A percentile compares a stretch with the other conserved stretches of the same genome.
Evolutionary conservation across 2,888 invertebrate species (phyloP).

Genomic region (Agriopis aurantiaria): DNA sequence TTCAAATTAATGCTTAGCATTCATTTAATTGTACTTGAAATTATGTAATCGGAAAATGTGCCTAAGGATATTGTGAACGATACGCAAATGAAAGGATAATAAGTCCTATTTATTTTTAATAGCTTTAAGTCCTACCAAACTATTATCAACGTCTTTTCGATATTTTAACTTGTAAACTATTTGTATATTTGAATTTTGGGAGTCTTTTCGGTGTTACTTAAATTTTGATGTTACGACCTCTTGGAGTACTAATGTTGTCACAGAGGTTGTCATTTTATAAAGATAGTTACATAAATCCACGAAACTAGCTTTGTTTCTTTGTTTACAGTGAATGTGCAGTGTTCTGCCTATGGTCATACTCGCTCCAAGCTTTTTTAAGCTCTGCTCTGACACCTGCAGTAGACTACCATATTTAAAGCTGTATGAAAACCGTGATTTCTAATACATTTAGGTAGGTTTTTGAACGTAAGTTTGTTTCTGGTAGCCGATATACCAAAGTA

Average conservation of each 20-base stretch:
- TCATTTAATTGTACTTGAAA: slow-evolving; percentile 11
- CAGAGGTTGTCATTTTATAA: slow-evolving; percentile 39
- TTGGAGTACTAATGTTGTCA: slow-evolving; percentile 17
- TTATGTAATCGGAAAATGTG: slow-evolving; percentile 64
- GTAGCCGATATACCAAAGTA: too few species aligned
- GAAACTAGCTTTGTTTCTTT: not conserved
- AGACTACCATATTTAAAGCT: too few species aligned
- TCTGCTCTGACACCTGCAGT: too few species aligned
- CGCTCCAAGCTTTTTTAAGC: too few species aligned
- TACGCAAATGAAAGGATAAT: slow-evolving; percentile 20
- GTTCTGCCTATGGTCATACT: too few species aligned
- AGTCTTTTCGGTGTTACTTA: slow-evolving; percentile 45
- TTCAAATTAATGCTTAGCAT: slow-evolving; percentile 4
- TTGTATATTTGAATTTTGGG: slow-evolving; percentile 45
- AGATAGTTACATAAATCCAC: not conserved
- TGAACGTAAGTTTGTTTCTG: too few species aligned
- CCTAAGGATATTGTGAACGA: slow-evolving; percentile 61
- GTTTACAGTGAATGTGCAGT: too few species aligned
- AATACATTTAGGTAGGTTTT: too few species aligned
- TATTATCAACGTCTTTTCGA: slow-evolving; percentile 44
- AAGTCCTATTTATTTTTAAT: slow-evolving; percentile 28
- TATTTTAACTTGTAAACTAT: slow-evolving; percentile 43
- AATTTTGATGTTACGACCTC: slow-evolving; percentile 30
- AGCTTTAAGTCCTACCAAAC: slow-evolving; percentile 32
- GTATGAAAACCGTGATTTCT: too few species aligned